Conservation (phyloP, 2,888 invertebrate genomes). For the Macrophya alboannulata region DNA sequence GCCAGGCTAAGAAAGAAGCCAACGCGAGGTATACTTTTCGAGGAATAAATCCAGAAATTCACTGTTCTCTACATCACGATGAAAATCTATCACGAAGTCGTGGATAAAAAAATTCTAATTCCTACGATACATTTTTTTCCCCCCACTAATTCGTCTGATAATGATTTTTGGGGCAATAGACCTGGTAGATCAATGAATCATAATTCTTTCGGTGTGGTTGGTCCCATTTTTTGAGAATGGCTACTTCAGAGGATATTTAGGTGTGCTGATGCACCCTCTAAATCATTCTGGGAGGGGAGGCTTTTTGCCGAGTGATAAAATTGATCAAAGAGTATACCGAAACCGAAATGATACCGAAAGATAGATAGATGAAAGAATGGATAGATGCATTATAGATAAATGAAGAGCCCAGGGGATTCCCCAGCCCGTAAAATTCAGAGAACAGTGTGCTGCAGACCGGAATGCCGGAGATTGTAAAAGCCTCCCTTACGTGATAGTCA, state of each 20-base stretch:
- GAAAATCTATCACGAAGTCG: too few relatives aligned
- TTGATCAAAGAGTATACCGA: slow-evolving; percentile 16
- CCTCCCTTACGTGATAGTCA: slow-evolving; percentile 15
- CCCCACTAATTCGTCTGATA: background rate
- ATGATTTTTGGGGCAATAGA: background rate
- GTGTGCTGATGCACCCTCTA: background rate
- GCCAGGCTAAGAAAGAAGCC: too few relatives aligned
- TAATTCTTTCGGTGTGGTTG: background rate
- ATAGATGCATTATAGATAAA: background rate
- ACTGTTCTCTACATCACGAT: background rate
- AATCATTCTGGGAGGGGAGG: background rate
- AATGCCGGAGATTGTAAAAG: slow-evolving; percentile 28
- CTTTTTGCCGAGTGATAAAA: background rate
- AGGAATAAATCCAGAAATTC: background rate
- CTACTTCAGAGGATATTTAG: background rate
- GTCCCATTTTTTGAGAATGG: background rate
- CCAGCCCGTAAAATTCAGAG: slow-evolving; percentile 6
- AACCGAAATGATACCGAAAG: background rate
- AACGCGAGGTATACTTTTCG: background rate
- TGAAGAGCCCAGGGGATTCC: slow-evolving; percentile 3
- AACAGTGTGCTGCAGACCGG: slow-evolving; percentile 17
- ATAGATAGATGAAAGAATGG: slow-evolving; percentile 16
- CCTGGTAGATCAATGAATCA: too few relatives aligned
- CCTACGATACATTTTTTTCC: background rate
- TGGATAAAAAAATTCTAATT: background rate